These are phyloP conservation scores for Aspidapion aeneum DNA, from an alignment of 2,888 invertebrate genomes.

Conservation along the genomic window DNA sequence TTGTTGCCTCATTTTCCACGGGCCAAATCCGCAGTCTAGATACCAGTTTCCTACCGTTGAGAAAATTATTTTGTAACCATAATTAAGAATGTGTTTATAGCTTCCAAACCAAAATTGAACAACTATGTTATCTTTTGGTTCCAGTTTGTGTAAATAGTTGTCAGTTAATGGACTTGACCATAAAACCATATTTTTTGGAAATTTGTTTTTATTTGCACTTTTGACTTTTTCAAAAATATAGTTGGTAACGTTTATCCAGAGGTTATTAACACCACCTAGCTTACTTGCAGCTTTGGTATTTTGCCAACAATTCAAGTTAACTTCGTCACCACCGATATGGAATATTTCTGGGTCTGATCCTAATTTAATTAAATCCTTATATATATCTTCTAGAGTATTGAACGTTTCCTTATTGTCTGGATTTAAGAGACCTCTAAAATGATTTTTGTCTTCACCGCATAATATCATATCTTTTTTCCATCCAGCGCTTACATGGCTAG, in stretches of 20 bases:
- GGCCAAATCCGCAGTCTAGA: slow-evolving; percentile 81
- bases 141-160: slow-evolving; percentile 21
- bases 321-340: slow-evolving; percentile 77
- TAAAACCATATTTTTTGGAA: slow-evolving; percentile 56
- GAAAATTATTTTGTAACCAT: slow-evolving; percentile 69
- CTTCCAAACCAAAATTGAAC: slow-evolving; percentile 77
- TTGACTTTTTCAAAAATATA: slow-evolving; percentile 58
- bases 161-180: slow-evolving; percentile 76
- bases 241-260: slow-evolving; percentile 70
- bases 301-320: slow-evolving; percentile 71
- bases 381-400: slow-evolving; percentile 65
- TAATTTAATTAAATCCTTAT: slow-evolving; percentile 65
- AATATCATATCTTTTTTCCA: slow-evolving; percentile 74
- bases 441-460: slow-evolving; percentile 66
- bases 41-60: slow-evolving; percentile 85
- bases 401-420: slow-evolving; percentile 72
- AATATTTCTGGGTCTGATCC: slow-evolving; percentile 74
- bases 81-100: slow-evolving; percentile 64
- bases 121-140: slow-evolving; percentile 50
- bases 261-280: slow-evolving; percentile 61
- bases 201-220: slow-evolving; percentile 53
- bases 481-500: slow-evolving; percentile 74
- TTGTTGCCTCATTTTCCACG: slow-evolving; percentile 69
- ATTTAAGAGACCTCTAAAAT: slow-evolving; percentile 75
- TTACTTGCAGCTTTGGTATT: slow-evolving; percentile 35